Evolutionary conservation across 1,140 invertebrate species (phyloP).

Genomic region (Mylabris phalerata): DNA sequence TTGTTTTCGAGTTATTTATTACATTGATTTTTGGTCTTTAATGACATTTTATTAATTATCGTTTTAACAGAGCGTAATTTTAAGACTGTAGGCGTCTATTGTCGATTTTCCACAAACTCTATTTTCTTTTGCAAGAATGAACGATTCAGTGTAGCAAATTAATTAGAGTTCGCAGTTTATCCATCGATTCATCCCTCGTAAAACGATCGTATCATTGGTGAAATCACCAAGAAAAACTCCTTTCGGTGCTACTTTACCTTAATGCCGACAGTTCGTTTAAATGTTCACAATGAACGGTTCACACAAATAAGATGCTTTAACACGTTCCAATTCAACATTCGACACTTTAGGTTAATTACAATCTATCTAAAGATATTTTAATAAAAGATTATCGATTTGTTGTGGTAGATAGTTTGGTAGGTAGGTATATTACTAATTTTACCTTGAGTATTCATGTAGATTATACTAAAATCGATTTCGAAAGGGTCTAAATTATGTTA

Average conservation of each 20-base stretch:
- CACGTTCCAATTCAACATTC: too few relatives aligned
- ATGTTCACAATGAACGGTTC: constrained; percentile 1
- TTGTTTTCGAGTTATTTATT: constrained; percentile 20
- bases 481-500: too few relatives aligned
- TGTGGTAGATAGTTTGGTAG: too few relatives aligned
- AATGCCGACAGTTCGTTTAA: constrained; percentile 3
- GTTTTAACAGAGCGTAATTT: not conserved
- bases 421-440: too few relatives aligned
- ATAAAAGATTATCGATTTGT: too few relatives aligned
- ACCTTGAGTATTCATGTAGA: too few relatives aligned
- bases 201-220: constrained; percentile 5
- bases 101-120: not conserved
- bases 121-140: constrained; percentile 13
- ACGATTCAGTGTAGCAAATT: constrained; percentile 12
- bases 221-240: constrained; percentile 7
- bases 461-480: too few relatives aligned
- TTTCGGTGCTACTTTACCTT: not conserved
- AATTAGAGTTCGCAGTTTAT: constrained; percentile 10
- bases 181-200: constrained; percentile 13
- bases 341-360: too few relatives aligned
- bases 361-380: too few relatives aligned
- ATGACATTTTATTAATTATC: constrained; percentile 29
- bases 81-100: too few relatives aligned
- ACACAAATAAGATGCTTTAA: too few relatives aligned
- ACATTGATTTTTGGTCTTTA: constrained; percentile 24